Evolutionary conservation across 2,888 invertebrate species (phyloP), one percentile per base, ranked within the genome.

Genomic region (Xiphydria camelus): DNA sequence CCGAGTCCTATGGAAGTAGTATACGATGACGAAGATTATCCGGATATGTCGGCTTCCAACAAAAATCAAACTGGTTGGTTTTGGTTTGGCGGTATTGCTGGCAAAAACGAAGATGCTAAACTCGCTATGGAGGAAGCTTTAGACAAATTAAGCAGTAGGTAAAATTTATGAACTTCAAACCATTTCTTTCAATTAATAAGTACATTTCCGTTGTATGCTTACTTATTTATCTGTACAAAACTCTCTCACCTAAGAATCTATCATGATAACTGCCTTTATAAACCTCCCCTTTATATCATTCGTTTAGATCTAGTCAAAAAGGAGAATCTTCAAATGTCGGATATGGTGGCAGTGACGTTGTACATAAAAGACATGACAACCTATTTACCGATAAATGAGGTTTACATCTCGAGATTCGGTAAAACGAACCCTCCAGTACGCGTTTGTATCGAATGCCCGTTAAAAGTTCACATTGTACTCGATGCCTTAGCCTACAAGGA

Each of bases 371-470:
- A 89, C 61, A 93, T 96, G 87, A 79, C 79, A 1, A 83, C 89
- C 57, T 96, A 93, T 74, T 79, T 83, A 0, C 80, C 80, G 5
- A 77, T 94, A 52, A 96, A 95, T 73, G 80, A 82, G 51, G 83
- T 87, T 12, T 96, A 96, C 70, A 81, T 83, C 40, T 81, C 83
- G 40, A 82, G 84, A 53, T 87, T 95, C 66, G 80, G 80, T 59
- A 85, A 87, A 75, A 78, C 82, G 26, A 89, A 90, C 76, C 94
- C 94, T 22, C 94, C 95, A 5, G 88, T 89, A 1, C 80, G 94
- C 39, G 89, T 91, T 1, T 94, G 93, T 66, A 88, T 93, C 14
- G 87, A 92, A 70, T 86, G 85, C 61, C 90, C 91, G 10, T 77
- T 91, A 26, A 81, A 84, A 57, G 84, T 86, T 37, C 90, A 91